A percentile compares a stretch with the other conserved stretches of the same genome.
Evolutionary conservation across 2,113 vertebrate genomes (phyloP).

Genomic region (Zapornia atra): DNA sequence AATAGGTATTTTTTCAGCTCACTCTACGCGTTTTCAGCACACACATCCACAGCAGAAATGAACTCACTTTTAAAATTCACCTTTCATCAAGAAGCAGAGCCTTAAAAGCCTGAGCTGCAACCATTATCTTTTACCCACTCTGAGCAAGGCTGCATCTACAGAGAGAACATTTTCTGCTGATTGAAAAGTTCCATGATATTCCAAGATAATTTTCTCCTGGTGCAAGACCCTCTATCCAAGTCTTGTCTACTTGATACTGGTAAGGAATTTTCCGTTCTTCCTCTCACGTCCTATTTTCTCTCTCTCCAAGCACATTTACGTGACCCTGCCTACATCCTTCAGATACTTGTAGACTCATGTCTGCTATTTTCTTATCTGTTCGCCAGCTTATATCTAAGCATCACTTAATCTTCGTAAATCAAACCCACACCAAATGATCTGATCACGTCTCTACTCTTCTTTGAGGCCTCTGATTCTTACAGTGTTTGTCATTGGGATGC

Average conservation of each 20-base stretch:
- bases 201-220: not conserved
- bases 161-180: not conserved
- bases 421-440: not conserved
- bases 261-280: not conserved
- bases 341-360: not conserved
- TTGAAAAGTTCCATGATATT: not conserved
- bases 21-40: not conserved
- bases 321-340: not conserved
- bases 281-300: not conserved
- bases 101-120: not conserved
- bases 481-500: not conserved
- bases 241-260: not conserved
- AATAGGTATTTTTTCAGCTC: not conserved
- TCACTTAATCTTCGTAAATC: slow-evolving; percentile 1
- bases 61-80: not conserved
- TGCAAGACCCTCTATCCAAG: not conserved
- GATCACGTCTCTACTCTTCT: not conserved
- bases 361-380: slow-evolving; percentile 24
- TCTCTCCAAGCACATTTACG: not conserved
- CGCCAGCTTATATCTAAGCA: not conserved
- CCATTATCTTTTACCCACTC: not conserved
- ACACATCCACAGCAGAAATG: not conserved
- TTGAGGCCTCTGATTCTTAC: slow-evolving; percentile 4
- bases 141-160: not conserved
- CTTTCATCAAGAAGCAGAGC: not conserved